Base-by-base conservation (phyloP, 53 echinoderm and acorn worm genomes). In the Stichopus horrens region DNA sequence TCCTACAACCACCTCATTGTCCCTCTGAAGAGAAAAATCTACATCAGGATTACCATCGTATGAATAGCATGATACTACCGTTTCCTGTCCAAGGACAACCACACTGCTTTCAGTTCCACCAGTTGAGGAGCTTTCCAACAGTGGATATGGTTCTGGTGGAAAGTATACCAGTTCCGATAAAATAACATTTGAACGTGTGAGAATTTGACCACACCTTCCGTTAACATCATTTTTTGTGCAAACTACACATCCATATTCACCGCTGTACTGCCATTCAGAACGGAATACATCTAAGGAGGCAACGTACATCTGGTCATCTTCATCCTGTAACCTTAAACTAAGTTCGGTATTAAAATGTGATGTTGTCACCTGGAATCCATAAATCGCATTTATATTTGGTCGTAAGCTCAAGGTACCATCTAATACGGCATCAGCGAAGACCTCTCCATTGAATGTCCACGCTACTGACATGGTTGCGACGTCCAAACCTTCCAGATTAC, bases 141-240 rank as follows among this genome's bases (percentile, higher is more conserved):
- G 66, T 5, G 85, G 85, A 67, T 85, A 85, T 52, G 68, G 85
- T 63, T 85, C 85, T 51, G 85, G 85, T 6, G 85, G 85, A 19
- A 85, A 85, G 67, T 85, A 85, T n/a, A 22, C 59, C 7, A 85
- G 13, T 5, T 66, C 66, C 37, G 66, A 65, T 66, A 21, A 0
- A 6, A 63, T 37, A 2, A 2, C 52, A 67, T 23, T 63, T 52
- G n/a, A 20, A 1, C 2, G 14, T 22, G 0, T 9, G 21, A 21
- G 56, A 21, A 58, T n/a, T 56, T 81, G n/a, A 8, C 22, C 85
- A 67, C 85, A 85, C 18, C 67, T 85, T 23, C 67, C 85, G n/a
- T 71, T 71, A 85, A 65, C 66, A 6, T 18, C 13, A 23, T 37
- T 65, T 18, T 67, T 66, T 5, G 9, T 23, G 10, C 85, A 85